Evolutionary conservation across 35 echinoderm and acorn worm genomes (phyloP), one percentile per base, ranked within the genome.

Genomic region (Heliocidaris erythrogramma): DNA sequence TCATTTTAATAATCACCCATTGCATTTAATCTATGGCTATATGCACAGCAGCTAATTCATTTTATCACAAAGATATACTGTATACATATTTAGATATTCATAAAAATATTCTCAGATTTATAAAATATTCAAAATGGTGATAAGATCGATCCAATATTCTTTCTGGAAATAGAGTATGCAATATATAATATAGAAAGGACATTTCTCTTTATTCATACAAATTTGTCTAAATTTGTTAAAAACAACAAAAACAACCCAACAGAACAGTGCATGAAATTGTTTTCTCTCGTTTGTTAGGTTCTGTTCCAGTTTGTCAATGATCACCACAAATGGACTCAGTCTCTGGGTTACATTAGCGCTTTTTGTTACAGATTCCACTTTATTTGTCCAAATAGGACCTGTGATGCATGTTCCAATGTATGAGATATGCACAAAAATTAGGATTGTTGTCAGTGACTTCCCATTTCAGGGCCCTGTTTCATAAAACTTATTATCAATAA

Each of bases 11-110:
- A 27, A 78, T 78, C 18, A 78, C 65, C 65, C 0, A n/a, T 7
- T 78, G 65, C 65, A 78, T 78, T n/a, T 27, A n/a, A 78, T 78
- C 21, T 78, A 78, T 78, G 65, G 65, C 65, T 78, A 78, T 78
- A 24, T 78, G 65, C 65, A 78, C 65, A 27, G 65, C 65, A 27
- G 65, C 65, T 78, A 78, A 78, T 78, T 78, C 65, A 78, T 78
- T 42, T 42, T 42, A 78, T n/a, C 27, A 56, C 52, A 27, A 78
- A 78, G 7, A 78, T 42, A 42, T 78, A 78, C 7, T 78, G 35
- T 42, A 42, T n/a, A 78, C 65, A 18, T 78, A 9, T 78, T 78
- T 7, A 78, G 27, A 27, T 42, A 42, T 42, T 42, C 35, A 42
- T 42, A 9, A 27, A 78, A 7, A 78, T 27, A n/a, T 78, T 78